These are phyloP conservation scores for Manacus vitellinus DNA, from an alignment of 2,113 vertebrate genomes.

Conservation along the genomic window DNA sequence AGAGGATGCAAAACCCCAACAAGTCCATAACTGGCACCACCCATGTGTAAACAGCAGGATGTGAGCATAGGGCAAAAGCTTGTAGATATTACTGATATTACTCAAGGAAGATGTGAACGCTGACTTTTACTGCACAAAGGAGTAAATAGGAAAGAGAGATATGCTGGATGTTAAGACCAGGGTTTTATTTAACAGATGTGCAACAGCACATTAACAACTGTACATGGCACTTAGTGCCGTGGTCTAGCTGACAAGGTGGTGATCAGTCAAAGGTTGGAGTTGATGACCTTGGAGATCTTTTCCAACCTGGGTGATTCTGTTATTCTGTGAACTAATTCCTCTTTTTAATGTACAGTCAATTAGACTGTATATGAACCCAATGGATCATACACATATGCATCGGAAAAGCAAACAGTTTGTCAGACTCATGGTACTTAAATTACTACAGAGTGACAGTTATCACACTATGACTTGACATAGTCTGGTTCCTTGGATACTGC, in stretches of 20 bases:
- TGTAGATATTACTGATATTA: background rate
- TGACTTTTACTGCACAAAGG: background rate
- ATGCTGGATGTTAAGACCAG: background rate
- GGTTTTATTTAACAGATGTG: background rate
- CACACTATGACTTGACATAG: background rate
- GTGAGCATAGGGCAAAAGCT: background rate
- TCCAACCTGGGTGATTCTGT: background rate
- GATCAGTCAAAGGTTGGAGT: background rate
- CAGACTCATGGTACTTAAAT: background rate
- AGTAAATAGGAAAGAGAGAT: background rate
- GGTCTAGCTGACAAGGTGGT: background rate
- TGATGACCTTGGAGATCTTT: background rate
- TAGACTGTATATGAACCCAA: background rate
- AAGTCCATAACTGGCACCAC: background rate
- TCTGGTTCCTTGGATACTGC: background rate
- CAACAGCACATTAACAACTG: background rate
- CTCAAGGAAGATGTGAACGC: background rate
- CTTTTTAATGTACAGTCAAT: background rate
- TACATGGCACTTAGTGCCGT: background rate
- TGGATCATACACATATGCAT: fast-evolving
- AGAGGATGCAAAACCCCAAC: background rate
- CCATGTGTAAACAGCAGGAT: background rate
- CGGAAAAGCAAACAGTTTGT: background rate
- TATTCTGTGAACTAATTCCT: background rate
- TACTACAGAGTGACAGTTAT: background rate